These are phyloP conservation scores for Lynx canadensis DNA, from an alignment of 2,113 vertebrate species.

Conservation along the genomic window DNA sequence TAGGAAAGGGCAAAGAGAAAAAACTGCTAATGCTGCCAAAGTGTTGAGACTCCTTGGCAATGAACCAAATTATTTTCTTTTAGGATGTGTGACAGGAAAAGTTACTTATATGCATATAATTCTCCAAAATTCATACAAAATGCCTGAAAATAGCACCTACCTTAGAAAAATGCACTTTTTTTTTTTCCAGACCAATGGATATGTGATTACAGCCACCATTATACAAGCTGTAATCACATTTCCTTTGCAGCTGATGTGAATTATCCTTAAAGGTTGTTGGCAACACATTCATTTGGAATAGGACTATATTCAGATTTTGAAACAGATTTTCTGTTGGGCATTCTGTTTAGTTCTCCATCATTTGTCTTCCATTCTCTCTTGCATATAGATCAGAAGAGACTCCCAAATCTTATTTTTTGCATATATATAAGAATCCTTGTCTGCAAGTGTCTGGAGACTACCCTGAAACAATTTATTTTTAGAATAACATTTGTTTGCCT, in stretches of 20 bases:
- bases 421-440: background rate
- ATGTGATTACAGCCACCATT: background rate
- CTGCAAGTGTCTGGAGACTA: background rate
- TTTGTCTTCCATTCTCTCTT: background rate
- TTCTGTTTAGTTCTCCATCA: background rate
- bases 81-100: background rate
- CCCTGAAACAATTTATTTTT: background rate
- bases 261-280: slow-evolving; percentile 46
- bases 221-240: slow-evolving; percentile 29
- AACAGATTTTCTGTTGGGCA: background rate
- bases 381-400: background rate
- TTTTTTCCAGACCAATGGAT: background rate
- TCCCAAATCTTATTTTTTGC: background rate
- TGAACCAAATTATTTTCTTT: background rate
- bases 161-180: background rate
- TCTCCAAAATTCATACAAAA: background rate
- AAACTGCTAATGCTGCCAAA: background rate
- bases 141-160: slow-evolving; percentile 18
- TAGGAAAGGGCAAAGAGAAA: slow-evolving; percentile 35
- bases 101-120: background rate
- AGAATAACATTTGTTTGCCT: background rate
- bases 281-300: background rate
- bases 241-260: slow-evolving; percentile 8
- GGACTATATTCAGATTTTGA: background rate
- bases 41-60: background rate